Percentiles rank a stretch among this genome's conserved stretches.
Evolutionary conservation across 2,888 invertebrate genomes (phyloP).

Genomic region (Aphrophora alni): DNA sequence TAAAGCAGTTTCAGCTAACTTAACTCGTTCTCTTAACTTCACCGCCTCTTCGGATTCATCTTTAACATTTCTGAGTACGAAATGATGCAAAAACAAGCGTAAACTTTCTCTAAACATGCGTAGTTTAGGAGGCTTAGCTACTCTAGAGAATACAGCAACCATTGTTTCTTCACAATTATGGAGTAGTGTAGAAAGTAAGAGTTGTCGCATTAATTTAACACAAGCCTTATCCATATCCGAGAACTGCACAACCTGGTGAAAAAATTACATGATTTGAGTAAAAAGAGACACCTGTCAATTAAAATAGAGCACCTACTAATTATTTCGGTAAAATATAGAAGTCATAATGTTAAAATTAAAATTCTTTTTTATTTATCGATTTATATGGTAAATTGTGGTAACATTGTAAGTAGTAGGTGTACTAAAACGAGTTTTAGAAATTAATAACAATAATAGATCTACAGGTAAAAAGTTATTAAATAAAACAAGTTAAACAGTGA

Average conservation of each 20-base stretch:
- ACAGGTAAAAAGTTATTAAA: no score
- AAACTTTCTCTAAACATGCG: constrained; percentile 83
- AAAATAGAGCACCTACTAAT: no score
- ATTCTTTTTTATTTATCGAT: no score
- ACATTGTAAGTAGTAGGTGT: no score
- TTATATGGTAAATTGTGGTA: no score
- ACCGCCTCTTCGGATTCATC: constrained; percentile 55
- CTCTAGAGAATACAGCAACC: constrained; percentile 72
- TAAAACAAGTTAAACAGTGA: no score
- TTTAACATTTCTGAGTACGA: constrained; percentile 65
- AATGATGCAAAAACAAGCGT: constrained; percentile 85
- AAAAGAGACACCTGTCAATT: no score
- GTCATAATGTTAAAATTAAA: no score
- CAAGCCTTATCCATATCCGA: constrained; percentile 80
- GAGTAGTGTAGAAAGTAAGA: constrained; percentile 76
- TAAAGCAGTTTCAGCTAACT: constrained; percentile 64
- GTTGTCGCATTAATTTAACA: constrained; percentile 79
- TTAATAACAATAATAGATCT: no score
- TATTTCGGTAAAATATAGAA: no score
- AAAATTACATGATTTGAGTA: no score
- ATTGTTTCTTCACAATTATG: constrained; percentile 66
- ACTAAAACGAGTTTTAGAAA: no score
- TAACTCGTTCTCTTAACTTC: constrained; percentile 64
- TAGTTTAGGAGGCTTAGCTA: constrained; percentile 75
- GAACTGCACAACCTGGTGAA: constrained; percentile 78